phyloP scores from a whole-genome alignment of 1,140 invertebrate species.

The Panonychus citri region DNA sequence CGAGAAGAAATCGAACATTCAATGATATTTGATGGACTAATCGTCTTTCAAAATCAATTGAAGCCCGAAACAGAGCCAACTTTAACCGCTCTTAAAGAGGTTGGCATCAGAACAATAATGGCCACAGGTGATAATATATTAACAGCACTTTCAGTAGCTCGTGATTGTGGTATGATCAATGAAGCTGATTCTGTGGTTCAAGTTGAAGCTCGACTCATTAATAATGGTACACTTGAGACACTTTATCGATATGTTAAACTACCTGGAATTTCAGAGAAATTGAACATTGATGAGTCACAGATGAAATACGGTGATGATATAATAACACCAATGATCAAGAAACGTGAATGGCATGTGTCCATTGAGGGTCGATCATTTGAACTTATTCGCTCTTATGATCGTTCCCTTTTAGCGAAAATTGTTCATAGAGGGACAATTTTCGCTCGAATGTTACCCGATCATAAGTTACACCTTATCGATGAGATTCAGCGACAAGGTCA shows the following conservation, averaged over 20 bases:
- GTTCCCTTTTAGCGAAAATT: constrained; percentile 10
- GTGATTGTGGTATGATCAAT: constrained; percentile 73
- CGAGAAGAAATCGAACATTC: constrained; percentile 47
- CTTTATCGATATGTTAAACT: constrained; percentile 13
- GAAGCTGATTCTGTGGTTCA: constrained; percentile 16
- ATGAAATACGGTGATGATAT: constrained; percentile 5
- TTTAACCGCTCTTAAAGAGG: constrained; percentile 49
- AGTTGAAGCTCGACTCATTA: constrained; percentile 9
- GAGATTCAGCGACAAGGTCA: constrained; percentile 51
- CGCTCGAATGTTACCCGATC: constrained; percentile 84
- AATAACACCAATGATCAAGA: background rate
- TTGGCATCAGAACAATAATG: constrained; percentile 76
- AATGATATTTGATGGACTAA: constrained; percentile 58
- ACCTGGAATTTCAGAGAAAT: constrained; percentile 13
- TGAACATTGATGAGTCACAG: constrained; percentile 9
- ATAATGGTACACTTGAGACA: background rate
- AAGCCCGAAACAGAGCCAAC: constrained; percentile 55
- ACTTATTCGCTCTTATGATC: constrained; percentile 10
- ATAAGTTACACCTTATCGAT: constrained; percentile 75
- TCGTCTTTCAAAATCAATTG: constrained; percentile 73
- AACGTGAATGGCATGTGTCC: constrained; percentile 11
- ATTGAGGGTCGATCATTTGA: constrained; percentile 15
- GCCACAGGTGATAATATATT: constrained; percentile 91
- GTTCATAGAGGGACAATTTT: constrained; percentile 49
- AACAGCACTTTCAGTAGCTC: constrained; percentile 84